Percentiles rank a stretch among this genome's conserved stretches.
Evolutionary conservation across 2,888 invertebrate genomes (phyloP).

Genomic region (Stenotaenia linearis): DNA sequence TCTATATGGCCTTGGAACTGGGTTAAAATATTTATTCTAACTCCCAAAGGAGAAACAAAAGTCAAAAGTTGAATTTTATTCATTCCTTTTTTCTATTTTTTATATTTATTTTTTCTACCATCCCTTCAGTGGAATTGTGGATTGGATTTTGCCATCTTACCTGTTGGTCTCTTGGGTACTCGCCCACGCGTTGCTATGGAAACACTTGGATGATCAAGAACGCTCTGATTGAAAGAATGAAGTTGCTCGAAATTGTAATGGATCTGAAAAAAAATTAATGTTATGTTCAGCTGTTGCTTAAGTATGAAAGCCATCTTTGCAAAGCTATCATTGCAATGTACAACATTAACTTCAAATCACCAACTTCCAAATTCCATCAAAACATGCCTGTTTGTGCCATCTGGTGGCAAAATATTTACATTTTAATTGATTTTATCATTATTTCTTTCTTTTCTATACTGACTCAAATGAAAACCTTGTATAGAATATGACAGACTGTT

Average conservation of each 20-base stretch:
- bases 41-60: background rate
- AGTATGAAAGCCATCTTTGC: no score
- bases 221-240: slow-evolving; percentile 74
- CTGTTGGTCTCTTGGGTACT: slow-evolving; percentile 79
- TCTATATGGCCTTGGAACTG: background rate
- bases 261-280: slow-evolving; percentile 40
- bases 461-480: background rate
- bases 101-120: no score
- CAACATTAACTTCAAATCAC: background rate
- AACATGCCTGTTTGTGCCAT: background rate
- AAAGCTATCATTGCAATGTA: no score
- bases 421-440: background rate
- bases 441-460: background rate
- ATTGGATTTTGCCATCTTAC: slow-evolving; percentile 50
- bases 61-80: no score
- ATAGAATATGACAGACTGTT: background rate
- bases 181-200: slow-evolving; percentile 79
- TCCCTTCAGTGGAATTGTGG: no score
- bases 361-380: no score
- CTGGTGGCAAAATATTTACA: background rate
- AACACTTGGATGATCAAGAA: slow-evolving; percentile 77
- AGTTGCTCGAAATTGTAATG: slow-evolving; percentile 80
- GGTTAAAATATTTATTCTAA: slow-evolving; percentile 3
- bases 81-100: background rate
- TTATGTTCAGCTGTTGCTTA: no score